Evolutionary conservation across 2,888 invertebrate species (phyloP), one percentile per base, ranked within the genome.

Genomic region (Podabrus alpinus): DNA sequence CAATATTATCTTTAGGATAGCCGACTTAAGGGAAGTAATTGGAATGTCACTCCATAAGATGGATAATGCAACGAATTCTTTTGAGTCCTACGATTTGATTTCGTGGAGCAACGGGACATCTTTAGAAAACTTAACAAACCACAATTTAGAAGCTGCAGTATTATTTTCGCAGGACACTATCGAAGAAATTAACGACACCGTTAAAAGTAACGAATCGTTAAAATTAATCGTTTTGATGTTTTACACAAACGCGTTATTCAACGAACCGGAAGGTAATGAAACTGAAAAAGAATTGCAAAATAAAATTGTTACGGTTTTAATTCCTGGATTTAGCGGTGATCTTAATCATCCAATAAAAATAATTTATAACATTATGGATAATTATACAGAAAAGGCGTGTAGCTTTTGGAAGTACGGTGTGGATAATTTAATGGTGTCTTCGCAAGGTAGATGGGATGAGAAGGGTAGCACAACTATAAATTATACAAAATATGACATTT

Each of bases 401-500:
- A 15, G 13, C 15, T 45, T 2, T 16, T 68, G 68, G 68, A 59
- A 16, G 15, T 68, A 59, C 68, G 68, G 68, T 16, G 13, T 10
- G 16, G 68, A 68, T 17, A 15, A 15, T 15, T 15, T n/a, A 15
- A 15, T 45, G 45, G 16, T 15, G 15, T 29, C 10, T n/a, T 21
- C 10, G 5, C 29, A 15, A 25, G 68, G 68, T 4, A 25, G 13
- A 25, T 68, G 68, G 68, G 9, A 13, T 2, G 15, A 66, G 24
- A 2, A 68, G 11, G 59, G 15, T 2, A 0, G 10, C 11, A n/a
- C 21, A n/a, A n/a, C 17, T n/a, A 15, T 24, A 2, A n/a, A 17
- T 19, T 68, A 84, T 86, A 62, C 11, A 16, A 62, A 16, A 1
- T 17, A 16, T 16, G 62, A 17, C 2, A 24, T 66, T 13, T 66